Conservation (phyloP, 2,888 invertebrate species). For the Mechanitis messenoides region DNA sequence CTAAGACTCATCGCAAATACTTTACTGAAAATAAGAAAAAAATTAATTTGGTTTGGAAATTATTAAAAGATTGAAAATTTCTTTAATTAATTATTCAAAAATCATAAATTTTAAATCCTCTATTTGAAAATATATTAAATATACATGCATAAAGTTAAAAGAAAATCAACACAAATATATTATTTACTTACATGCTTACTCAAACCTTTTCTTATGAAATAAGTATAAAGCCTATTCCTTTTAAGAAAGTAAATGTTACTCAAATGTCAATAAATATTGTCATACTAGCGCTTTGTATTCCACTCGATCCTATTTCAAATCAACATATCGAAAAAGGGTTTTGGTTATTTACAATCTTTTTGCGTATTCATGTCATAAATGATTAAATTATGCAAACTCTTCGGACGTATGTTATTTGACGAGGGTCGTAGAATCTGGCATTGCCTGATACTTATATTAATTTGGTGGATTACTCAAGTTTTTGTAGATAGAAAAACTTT, state of each 20-base stretch:
- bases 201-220: too few species aligned
- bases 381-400: conserved; percentile 35
- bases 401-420: conserved; percentile 38
- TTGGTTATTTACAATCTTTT: conserved; percentile 31
- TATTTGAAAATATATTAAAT: too few species aligned
- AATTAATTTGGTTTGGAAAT: too few species aligned
- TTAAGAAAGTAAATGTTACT: neutral
- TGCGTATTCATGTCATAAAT: conserved; percentile 33
- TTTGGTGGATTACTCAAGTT: conserved; percentile 16
- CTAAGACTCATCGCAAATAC: too few species aligned
- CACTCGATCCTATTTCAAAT: conserved; percentile 4
- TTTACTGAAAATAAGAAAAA: too few species aligned
- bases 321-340: conserved; percentile 12
- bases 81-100: too few species aligned
- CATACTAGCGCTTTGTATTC: conserved; percentile 1
- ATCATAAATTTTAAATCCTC: too few species aligned
- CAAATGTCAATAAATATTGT: conserved; percentile 3
- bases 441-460: conserved; percentile 22
- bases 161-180: too few species aligned
- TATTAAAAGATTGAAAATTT: too few species aligned
- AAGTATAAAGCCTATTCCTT: neutral
- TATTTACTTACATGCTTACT: too few species aligned
- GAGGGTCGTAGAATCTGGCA: conserved; percentile 34
- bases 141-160: too few species aligned
- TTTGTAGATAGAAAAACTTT: conserved; percentile 4